Conservation (phyloP, 1,140 invertebrate species). For the Drosophila sp. region DNA sequence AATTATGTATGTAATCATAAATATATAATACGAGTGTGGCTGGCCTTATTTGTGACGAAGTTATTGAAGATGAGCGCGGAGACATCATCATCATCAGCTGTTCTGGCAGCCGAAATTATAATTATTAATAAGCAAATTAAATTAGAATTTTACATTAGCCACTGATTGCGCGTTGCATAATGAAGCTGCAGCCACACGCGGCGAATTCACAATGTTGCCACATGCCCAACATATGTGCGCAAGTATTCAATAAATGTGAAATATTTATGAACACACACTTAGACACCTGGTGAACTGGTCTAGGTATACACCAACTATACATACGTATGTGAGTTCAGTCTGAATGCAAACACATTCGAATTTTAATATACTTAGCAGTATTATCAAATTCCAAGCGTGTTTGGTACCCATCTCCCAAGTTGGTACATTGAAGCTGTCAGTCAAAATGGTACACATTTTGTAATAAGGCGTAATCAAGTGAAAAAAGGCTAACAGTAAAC, state of each 20-base stretch:
- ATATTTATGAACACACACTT: conserved; percentile 1
- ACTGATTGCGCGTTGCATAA: conserved; percentile 70
- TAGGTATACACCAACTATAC: too few species aligned
- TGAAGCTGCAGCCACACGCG: conserved; percentile 39
- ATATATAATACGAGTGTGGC: conserved; percentile 65
- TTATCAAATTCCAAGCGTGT: too few species aligned
- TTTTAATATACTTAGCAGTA: too few species aligned
- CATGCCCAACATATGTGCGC: conserved; percentile 1
- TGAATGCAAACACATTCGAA: too few species aligned
- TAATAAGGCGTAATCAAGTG: too few species aligned
- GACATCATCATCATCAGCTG: conserved; percentile 36
- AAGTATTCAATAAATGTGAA: conserved; percentile 7
- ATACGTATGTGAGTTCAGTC: too few species aligned
- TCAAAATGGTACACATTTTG: too few species aligned
- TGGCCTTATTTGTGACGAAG: conserved; percentile 55
- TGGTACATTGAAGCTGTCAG: too few species aligned
- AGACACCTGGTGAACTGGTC: not conserved
- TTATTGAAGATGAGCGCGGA: conserved; percentile 22
- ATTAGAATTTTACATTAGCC: conserved; percentile 71
- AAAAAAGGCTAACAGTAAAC: too few species aligned
- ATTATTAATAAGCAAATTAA: conserved; percentile 72
- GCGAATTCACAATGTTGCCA: conserved; percentile 58
- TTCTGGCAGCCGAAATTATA: conserved; percentile 59
- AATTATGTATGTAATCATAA: conserved; percentile 48
- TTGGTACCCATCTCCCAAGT: too few species aligned